Conservation (phyloP, 2,888 invertebrate species). For the Lymantria monacha region DNA sequence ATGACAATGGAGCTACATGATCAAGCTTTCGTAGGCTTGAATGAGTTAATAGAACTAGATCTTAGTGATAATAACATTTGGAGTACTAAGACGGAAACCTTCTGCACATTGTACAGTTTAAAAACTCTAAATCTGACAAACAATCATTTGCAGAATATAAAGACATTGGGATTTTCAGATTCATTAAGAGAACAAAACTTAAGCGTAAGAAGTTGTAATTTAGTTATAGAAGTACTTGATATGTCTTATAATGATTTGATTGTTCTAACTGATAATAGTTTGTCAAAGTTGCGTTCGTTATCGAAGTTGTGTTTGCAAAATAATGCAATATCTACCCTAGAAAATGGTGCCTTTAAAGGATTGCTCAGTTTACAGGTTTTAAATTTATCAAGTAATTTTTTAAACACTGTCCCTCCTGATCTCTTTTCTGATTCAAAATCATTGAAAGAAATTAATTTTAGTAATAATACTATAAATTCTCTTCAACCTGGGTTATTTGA, state of each 20-base stretch:
- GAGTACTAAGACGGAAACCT: constrained; percentile 86
- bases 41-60: constrained; percentile 85
- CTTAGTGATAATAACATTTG: constrained; percentile 90
- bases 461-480: constrained; percentile 89
- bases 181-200: constrained; percentile 82
- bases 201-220: constrained; percentile 85
- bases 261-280: constrained; percentile 85
- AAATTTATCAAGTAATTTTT: constrained; percentile 90
- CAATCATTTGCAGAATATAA: constrained; percentile 90
- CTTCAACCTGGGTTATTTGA: constrained; percentile 88
- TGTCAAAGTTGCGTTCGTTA: constrained; percentile 86
- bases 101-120: constrained; percentile 87
- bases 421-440: constrained; percentile 86
- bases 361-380: constrained; percentile 85
- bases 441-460: constrained; percentile 86
- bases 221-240: constrained; percentile 86
- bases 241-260: constrained; percentile 88
- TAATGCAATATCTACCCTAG: constrained; percentile 88
- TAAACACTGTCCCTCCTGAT: constrained; percentile 88
- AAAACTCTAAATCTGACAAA: constrained; percentile 87
- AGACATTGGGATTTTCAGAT: constrained; percentile 88
- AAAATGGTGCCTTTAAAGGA: constrained; percentile 87
- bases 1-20: constrained; percentile 88
- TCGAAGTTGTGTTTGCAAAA: constrained; percentile 87
- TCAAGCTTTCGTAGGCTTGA: constrained; percentile 86